phyloP scores from a whole-genome alignment of 2,888 invertebrate genomes.

The Octodonta nipae region DNA sequence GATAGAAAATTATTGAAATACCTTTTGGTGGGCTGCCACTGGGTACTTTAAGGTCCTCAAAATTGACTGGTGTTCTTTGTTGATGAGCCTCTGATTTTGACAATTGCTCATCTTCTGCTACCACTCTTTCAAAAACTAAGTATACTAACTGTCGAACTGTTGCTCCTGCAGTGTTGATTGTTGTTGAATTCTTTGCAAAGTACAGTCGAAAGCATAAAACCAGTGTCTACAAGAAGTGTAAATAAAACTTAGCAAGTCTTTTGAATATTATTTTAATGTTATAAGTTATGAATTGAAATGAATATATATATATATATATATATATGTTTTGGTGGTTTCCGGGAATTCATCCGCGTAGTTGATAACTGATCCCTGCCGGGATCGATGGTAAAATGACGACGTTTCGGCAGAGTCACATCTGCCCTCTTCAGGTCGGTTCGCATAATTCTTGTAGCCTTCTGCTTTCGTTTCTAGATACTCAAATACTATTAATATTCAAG shows the following conservation, averaged over 20 bases:
- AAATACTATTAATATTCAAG: no score
- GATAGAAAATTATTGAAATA: constrained; percentile 6
- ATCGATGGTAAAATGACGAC: no score
- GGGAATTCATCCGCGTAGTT: no score
- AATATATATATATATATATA: no score
- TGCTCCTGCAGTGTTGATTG: constrained; percentile 94
- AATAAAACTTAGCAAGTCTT: background rate
- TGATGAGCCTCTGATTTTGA: constrained; percentile 22
- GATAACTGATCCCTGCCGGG: no score
- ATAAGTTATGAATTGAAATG: no score
- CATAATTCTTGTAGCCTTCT: no score
- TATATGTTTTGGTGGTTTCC: no score
- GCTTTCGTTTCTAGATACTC: no score
- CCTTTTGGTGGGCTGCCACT: constrained; percentile 65
- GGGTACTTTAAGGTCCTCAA: constrained; percentile 66
- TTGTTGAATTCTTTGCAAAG: constrained; percentile 85
- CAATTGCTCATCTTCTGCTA: constrained; percentile 52
- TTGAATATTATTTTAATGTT: no score
- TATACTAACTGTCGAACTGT: constrained; percentile 92
- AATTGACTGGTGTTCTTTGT: constrained; percentile 43
- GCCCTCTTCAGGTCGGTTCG: no score
- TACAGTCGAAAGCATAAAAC: constrained; percentile 95
- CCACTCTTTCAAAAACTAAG: constrained; percentile 76
- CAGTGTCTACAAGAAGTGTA: constrained; percentile 53
- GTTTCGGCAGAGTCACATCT: no score